Conservation (phyloP, 2,888 invertebrate genomes). For the Gortyna flavago region DNA sequence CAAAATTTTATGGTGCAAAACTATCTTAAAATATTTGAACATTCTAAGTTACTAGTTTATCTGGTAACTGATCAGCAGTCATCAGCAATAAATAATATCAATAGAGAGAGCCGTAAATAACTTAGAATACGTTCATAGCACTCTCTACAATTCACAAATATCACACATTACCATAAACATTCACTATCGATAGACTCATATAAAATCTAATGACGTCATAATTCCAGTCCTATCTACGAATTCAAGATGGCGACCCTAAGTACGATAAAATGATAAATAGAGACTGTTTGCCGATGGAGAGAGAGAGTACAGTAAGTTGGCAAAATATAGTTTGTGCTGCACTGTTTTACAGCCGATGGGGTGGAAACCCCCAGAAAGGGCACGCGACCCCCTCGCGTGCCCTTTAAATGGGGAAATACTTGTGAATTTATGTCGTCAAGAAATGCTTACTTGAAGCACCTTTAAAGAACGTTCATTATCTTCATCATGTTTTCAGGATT, state of each 20-base stretch:
- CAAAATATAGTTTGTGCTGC: constrained; percentile 69
- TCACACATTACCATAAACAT: constrained; percentile 47
- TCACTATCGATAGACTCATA: constrained; percentile 46
- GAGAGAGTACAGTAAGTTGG: constrained; percentile 66
- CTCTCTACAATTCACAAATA: constrained; percentile 32
- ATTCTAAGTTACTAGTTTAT: neutral
- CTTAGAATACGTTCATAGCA: constrained; percentile 19
- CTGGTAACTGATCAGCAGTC: constrained; percentile 2
- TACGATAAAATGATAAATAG: constrained; percentile 73
- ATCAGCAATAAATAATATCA: neutral
- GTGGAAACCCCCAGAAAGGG: constrained; percentile 26
- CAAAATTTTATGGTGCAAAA: neutral
- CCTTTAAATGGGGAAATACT: constrained; percentile 6
- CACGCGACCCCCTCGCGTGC: neutral
- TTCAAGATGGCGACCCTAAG: constrained; percentile 63
- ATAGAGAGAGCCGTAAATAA: constrained; percentile 18
- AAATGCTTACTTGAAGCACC: neutral
- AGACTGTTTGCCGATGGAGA: constrained; percentile 72
- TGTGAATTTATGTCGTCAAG: neutral
- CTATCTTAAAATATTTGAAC: neutral
- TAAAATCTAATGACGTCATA: constrained; percentile 60
- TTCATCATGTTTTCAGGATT: neutral
- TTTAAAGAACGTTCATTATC: neutral
- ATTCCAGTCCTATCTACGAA: constrained; percentile 36
- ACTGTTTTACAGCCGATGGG: constrained; percentile 55